These are phyloP conservation scores for Lepidurus arcticus DNA, from an alignment of 1,140 invertebrate genomes.

Conservation along the genomic window DNA sequence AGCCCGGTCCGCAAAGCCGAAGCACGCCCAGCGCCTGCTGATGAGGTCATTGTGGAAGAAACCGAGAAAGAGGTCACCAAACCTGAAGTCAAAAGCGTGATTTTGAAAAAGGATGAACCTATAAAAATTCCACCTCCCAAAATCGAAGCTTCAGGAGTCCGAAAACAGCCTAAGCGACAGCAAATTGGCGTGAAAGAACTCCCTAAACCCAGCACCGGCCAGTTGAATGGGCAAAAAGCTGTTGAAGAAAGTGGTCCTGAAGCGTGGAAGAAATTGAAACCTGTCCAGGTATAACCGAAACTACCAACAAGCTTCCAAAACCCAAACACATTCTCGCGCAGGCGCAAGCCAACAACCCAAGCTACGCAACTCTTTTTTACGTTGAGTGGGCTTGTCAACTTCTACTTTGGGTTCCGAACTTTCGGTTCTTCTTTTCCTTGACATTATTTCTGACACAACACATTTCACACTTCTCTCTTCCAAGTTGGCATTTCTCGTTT, in stretches of 20 bases:
- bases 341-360: background rate
- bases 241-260: conserved; percentile 4
- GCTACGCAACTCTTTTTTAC: background rate
- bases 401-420: background rate
- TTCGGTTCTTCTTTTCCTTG: background rate
- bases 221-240: background rate
- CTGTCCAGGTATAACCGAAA: conserved; percentile 26
- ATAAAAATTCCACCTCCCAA: conserved; percentile 6
- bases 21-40: background rate
- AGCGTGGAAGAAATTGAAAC: conserved; percentile 27
- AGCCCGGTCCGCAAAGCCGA: background rate
- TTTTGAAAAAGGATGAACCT: conserved; percentile 5
- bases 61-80: background rate
- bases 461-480: background rate
- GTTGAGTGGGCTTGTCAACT: background rate
- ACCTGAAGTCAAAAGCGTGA: conserved; percentile 22
- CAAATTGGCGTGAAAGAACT: background rate
- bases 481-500: background rate
- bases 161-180: background rate
- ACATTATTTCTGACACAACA: background rate
- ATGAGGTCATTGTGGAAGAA: background rate
- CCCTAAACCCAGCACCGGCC: conserved; percentile 1
- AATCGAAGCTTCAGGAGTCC: background rate
- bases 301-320: background rate
- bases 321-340: background rate